Percentiles rank a stretch among this genome's conserved stretches.
Conservation (phyloP, 2,113 vertebrate genomes). For the Myotis lucifugus region DNA sequence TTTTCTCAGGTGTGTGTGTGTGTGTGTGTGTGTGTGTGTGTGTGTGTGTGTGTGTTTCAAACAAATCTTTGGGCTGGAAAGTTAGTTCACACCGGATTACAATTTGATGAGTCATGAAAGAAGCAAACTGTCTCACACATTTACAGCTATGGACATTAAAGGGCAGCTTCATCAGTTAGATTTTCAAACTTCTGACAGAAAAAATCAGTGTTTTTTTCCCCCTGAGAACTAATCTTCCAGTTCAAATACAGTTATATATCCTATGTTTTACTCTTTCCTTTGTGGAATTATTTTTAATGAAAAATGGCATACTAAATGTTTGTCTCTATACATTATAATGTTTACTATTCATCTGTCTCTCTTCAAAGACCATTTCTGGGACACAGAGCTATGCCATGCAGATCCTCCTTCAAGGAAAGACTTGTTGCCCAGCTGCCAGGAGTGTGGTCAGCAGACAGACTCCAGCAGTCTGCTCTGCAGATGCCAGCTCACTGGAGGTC, state of each 20-base stretch:
- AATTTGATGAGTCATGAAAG: background rate
- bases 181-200: background rate
- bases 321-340: background rate
- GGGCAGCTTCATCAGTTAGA: background rate
- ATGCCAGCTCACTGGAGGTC: background rate
- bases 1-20: background rate
- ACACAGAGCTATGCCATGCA: background rate
- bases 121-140: background rate
- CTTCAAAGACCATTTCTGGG: background rate
- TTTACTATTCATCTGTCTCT: background rate
- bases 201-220: background rate
- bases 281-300: background rate
- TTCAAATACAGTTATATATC: background rate
- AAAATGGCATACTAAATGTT: background rate
- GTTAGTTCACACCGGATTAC: background rate
- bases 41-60: background rate
- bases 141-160: background rate
- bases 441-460: background rate
- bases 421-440: background rate
- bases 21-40: background rate
- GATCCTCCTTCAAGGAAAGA: background rate
- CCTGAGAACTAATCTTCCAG: background rate
- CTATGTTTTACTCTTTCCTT: background rate
- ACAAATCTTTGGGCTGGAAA: background rate
- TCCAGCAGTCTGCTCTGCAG: background rate